A percentile compares a stretch with the other conserved stretches of the same genome.
Conservation (phyloP, 2,113 vertebrate species). For the Boleophthalmus pectinirostris region DNA sequence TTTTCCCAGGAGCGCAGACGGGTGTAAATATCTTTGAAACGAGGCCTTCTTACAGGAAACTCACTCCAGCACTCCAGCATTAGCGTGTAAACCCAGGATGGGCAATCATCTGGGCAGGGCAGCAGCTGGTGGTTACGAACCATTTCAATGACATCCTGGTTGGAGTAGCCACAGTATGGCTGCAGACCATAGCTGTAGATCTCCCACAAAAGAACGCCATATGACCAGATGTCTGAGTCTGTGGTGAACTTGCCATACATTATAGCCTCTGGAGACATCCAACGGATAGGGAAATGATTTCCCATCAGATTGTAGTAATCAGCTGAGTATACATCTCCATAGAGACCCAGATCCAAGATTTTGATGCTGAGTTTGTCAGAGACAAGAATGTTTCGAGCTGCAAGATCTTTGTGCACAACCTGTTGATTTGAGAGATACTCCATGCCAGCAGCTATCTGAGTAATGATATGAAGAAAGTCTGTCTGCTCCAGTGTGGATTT, state of each 20-base stretch:
- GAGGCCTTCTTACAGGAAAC: constrained; percentile 87
- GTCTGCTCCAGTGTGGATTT: constrained; percentile 91
- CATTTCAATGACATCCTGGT: constrained; percentile 98
- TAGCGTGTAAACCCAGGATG: constrained; percentile 90
- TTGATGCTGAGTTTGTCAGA: constrained; percentile 91
- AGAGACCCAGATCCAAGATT: constrained; percentile 93
- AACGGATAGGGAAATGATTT: constrained; percentile 89
- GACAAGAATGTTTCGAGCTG: constrained; percentile 92
- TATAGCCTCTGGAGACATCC: constrained; percentile 98
- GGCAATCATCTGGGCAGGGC: constrained; percentile 93
- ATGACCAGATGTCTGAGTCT: constrained; percentile 97
- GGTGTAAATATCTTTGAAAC: constrained; percentile 94
- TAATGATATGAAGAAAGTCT: constrained; percentile 91
- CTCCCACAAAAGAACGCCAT: constrained; percentile 94
- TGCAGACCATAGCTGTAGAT: constrained; percentile 96
- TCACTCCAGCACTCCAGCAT: constrained; percentile 98
- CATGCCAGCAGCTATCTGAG: constrained; percentile 95
- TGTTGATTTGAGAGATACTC: constrained; percentile 94
- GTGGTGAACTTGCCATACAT: constrained; percentile 91
- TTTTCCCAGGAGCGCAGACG: constrained; percentile 92
- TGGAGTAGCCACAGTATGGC: constrained; percentile 95
- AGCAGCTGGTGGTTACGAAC: constrained; percentile 88
- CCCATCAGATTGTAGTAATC: constrained; percentile 94
- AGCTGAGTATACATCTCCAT: constrained; percentile 94
- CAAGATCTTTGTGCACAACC: constrained; percentile 93